Evolutionary conservation across 1,140 invertebrate species (phyloP).

Genomic region (Maconellicoccus hirsutus): DNA sequence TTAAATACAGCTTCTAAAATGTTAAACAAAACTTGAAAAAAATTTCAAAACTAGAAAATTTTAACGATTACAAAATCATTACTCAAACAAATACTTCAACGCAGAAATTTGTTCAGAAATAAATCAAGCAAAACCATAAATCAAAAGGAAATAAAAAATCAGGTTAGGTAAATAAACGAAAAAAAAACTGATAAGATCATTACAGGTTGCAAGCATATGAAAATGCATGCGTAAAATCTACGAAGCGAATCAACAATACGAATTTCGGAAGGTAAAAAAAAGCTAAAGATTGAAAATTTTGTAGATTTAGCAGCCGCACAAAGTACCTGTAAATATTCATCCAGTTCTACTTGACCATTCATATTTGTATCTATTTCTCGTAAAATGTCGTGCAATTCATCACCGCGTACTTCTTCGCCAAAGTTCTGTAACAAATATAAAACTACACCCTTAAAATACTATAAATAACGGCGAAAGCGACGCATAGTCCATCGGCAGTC

Average conservation of each 20-base stretch:
- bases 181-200: not conserved
- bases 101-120: too few species aligned
- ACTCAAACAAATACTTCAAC: too few species aligned
- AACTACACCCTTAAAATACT: not conserved
- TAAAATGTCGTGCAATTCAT: slow-evolving; percentile 93
- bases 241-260: not conserved
- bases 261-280: too few species aligned
- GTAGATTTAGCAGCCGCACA: not conserved
- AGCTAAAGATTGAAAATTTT: not conserved
- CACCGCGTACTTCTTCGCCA: slow-evolving; percentile 83
- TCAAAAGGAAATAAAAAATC: not conserved
- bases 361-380: slow-evolving; percentile 97
- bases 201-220: not conserved
- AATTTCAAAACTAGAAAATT: too few species aligned
- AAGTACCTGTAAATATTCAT: slow-evolving; percentile 93
- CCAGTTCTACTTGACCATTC: slow-evolving; percentile 97
- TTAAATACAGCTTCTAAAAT: too few species aligned
- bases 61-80: too few species aligned
- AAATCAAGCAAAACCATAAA: too few species aligned
- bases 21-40: too few species aligned
- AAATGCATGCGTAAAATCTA: not conserved
- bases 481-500: not conserved
- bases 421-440: slow-evolving; percentile 51
- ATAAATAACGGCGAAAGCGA: slow-evolving; percentile 10
- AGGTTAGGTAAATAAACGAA: not conserved